Conservation (phyloP, 2,888 invertebrate species). For the Microplitis manilae region DNA sequence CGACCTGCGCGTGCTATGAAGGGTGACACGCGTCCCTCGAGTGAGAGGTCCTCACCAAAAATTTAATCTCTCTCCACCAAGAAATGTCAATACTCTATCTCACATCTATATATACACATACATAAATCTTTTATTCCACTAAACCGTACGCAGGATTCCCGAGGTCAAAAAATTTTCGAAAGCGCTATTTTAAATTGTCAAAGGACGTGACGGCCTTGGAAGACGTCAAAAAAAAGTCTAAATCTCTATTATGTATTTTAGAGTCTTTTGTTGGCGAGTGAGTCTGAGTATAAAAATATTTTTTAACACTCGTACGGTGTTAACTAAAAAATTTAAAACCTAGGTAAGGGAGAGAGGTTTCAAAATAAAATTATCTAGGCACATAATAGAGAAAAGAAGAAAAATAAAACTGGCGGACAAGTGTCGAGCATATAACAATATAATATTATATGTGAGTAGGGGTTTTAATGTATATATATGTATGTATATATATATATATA, state of each 20-base stretch:
- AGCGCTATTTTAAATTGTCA: too few relatives aligned
- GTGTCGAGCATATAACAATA: conserved; percentile 21
- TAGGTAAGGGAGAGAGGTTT: not conserved
- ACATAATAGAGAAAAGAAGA: conserved; percentile 9
- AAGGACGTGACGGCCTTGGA: too few relatives aligned
- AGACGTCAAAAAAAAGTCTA: too few relatives aligned
- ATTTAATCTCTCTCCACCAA: not conserved
- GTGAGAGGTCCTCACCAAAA: not conserved
- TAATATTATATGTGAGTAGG: not conserved
- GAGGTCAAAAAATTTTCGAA: not conserved
- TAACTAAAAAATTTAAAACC: not conserved
- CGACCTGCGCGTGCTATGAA: conserved; percentile 8
- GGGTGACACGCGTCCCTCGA: conserved; percentile 20
- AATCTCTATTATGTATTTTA: too few relatives aligned
- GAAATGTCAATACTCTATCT: not conserved
- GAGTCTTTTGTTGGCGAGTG: too few relatives aligned
- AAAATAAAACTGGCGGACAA: conserved; percentile 19
- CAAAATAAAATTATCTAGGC: conserved; percentile 31
- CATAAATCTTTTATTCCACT: too few relatives aligned
- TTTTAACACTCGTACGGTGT: not conserved
- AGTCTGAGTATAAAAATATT: too few relatives aligned
- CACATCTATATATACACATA: too few relatives aligned
- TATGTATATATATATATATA: too few relatives aligned
- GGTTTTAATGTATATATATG: conserved; percentile 46
- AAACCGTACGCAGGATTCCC: too few relatives aligned